A percentile compares a stretch with the other conserved stretches of the same genome.
Conservation (phyloP, 2,113 vertebrate species). For the Strigops habroptila region DNA sequence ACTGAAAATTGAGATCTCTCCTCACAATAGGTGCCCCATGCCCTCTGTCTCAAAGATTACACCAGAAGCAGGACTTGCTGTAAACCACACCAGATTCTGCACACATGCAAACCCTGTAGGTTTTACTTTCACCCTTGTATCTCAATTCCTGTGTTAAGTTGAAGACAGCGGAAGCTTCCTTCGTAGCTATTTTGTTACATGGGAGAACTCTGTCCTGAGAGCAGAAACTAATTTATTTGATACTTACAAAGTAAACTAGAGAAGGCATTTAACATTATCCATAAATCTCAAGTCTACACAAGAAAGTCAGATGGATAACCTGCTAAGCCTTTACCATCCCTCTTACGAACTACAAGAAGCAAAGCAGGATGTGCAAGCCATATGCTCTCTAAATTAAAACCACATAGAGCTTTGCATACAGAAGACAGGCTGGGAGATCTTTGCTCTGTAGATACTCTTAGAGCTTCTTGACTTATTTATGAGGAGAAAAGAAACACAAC, state of each 20-base stretch:
- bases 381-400: background rate
- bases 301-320: background rate
- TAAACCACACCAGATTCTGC: background rate
- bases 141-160: background rate
- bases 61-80: background rate
- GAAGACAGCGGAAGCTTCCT: background rate
- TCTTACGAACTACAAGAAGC: background rate
- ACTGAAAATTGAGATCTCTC: background rate
- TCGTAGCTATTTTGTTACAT: background rate
- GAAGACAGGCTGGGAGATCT: background rate
- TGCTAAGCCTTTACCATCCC: background rate
- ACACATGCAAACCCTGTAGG: background rate
- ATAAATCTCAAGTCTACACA: background rate
- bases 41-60: background rate
- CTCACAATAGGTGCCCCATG: background rate
- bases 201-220: background rate
- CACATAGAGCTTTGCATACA: background rate
- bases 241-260: background rate
- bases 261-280: background rate
- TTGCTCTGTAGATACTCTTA: background rate
- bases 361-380: background rate
- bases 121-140: background rate
- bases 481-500: background rate
- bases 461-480: slow-evolving; percentile 6
- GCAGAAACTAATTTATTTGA: background rate